Base-by-base conservation (phyloP, 2,797 vertebrate genomes). In the Coregonus suidteri region DNA sequence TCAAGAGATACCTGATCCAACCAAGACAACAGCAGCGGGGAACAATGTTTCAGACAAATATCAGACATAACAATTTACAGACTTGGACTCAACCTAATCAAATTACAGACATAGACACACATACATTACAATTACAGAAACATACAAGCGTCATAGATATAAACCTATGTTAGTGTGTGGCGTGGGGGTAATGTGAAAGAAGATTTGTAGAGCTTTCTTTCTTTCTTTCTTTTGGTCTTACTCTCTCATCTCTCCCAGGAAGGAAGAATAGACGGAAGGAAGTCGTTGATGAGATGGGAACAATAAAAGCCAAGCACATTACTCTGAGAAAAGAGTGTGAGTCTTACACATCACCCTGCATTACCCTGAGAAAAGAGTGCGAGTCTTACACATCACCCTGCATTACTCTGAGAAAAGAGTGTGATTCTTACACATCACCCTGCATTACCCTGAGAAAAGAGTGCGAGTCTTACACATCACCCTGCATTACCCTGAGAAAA, bases 231-330 rank as follows among this genome's bases (percentile, higher is more conserved):
- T 2, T 47, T 2, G 51, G 34, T 51, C 30, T 13, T 15, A 65
- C n/a, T 62, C 31, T 53, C 30, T 74, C 31, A 4, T 25, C 9
- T 13, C 31, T 59, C 59, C 11, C 20, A 47, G 41, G 7, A 47
- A 47, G 41, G 41, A 11, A 47, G 41, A 47, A 47, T 9, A 9
- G 41, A 47, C 9, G 41, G 41, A 11, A 47, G 41, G 41, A 75
- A 64, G 47, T 53, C 1, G 13, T 31, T 79, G 77, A 69, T 66
- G 53, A 30, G 34, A 76, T 69, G 15, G 18, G 52, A 34, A 54
- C 73, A 70, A 52, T 30, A 20, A 73, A 66, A 41, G 51, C 53
- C 66, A 74, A 73, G 67, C 77, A 52, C 37, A 76, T 79, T 79
- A 79, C 41, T 2, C 41, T 47, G 41, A 47, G 9, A 47, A 2